Conservation (phyloP, 2,113 vertebrate genomes). For the Oreochromis aureus region DNA sequence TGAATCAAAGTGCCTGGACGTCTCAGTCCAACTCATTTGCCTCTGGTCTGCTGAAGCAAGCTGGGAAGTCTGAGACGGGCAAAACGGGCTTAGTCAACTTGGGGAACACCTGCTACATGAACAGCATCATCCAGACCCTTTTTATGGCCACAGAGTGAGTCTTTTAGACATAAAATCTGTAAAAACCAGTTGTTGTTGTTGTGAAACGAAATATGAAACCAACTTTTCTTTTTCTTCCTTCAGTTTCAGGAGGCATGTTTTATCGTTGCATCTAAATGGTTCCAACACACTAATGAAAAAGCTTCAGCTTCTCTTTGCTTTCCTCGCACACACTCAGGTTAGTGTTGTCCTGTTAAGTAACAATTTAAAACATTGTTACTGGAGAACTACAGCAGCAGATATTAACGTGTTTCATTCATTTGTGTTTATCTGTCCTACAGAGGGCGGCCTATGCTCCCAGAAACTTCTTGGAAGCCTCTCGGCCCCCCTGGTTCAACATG, state of each 20-base stretch:
- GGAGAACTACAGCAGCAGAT: not conserved
- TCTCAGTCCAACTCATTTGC: slow-evolving; percentile 91
- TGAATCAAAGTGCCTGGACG: slow-evolving; percentile 98
- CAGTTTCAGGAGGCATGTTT: slow-evolving; percentile 93
- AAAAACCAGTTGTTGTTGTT: not conserved
- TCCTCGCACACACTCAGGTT: slow-evolving; percentile 96
- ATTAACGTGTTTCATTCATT: not conserved
- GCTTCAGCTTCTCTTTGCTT: slow-evolving; percentile 94
- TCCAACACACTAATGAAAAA: slow-evolving; percentile 91
- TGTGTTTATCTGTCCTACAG: slow-evolving; percentile 58
- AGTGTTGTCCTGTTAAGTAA: not conserved
- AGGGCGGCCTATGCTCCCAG: slow-evolving; percentile 92
- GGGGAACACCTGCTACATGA: slow-evolving; percentile 98
- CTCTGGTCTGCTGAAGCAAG: slow-evolving; percentile 83
- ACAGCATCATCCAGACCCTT: slow-evolving; percentile 95
- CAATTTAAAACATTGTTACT: not conserved
- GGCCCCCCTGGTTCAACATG: slow-evolving; percentile 91
- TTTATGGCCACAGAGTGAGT: slow-evolving; percentile 99
- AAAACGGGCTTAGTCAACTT: slow-evolving; percentile 96
- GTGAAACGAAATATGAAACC: not conserved
- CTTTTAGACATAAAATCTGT: not conserved
- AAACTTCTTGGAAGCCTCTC: slow-evolving; percentile 90
- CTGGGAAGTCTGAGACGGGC: slow-evolving; percentile 95
- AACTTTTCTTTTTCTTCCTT: not conserved
- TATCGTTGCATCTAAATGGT: slow-evolving; percentile 86